Conservation (phyloP, 2,888 invertebrate genomes). For the Cistogaster globosa region DNA sequence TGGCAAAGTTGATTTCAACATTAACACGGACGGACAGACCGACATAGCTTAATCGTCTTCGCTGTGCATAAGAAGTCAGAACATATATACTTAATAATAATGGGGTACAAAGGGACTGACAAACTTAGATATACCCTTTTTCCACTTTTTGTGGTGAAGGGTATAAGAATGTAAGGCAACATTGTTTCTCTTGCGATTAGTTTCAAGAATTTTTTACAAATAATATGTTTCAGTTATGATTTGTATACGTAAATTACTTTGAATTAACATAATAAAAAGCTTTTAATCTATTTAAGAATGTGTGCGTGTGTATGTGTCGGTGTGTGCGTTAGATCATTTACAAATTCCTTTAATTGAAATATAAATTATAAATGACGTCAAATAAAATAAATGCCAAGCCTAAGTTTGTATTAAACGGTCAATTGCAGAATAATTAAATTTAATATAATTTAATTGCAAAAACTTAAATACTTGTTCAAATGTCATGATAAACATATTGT, state of each 20-base stretch:
- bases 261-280: slow-evolving; percentile 8
- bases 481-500: neutral
- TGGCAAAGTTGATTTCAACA: no score
- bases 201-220: no score
- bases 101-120: no score
- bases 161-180: no score
- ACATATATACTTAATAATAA: no score
- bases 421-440: slow-evolving; percentile 32
- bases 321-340: slow-evolving; percentile 21
- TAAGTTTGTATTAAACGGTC: slow-evolving; percentile 45
- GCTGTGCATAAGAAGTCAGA: no score
- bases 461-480: neutral
- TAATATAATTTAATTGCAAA: slow-evolving; percentile 29
- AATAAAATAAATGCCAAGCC: slow-evolving; percentile 60
- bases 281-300: neutral
- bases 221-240: no score
- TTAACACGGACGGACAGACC: no score
- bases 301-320: neutral
- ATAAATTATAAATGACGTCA: slow-evolving; percentile 56
- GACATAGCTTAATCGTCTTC: no score
- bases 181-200: no score
- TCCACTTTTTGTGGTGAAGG: no score
- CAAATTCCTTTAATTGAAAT: slow-evolving; percentile 33
- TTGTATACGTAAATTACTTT: slow-evolving; percentile 15
- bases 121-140: no score